Evolutionary conservation across 2,797 vertebrate species (phyloP), one percentile per base, ranked within the genome.

Genomic region (Rhynchotus rufescens): DNA sequence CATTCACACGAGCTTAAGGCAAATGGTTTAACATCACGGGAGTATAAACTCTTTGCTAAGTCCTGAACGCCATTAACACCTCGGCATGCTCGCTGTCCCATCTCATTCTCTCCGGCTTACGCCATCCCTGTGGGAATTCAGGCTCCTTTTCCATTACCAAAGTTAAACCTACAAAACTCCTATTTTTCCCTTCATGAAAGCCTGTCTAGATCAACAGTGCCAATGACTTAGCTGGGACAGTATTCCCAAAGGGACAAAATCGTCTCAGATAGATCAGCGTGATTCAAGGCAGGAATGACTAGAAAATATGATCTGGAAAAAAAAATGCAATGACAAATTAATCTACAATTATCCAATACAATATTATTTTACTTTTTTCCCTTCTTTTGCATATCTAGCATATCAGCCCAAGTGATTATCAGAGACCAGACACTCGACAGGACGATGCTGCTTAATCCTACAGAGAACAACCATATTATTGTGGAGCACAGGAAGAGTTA

Each of bases 261-360:
- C 56, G 66, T 60, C 44, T 60, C 44, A 54, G 57, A 86, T 20
- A 60, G 57, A 87, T 40, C 32, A 45, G 22, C n/a, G 32, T 1
- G 23, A 92, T 49, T 88, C 83, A 67, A 2, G 0, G 13, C 36
- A 52, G 19, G 84, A 91, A 65, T 71, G 60, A 61, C 75, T 65
- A 51, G 82, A 66, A 20, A 60, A 88, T 64, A 80, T 0, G 8
- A 71, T 89, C 80, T 87, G 66, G 17, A 74, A 61, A 75, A 84
- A 49, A 89, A 11, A 67, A 81, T 74, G 68, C 77, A 67, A 76
- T 56, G 57, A 59, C 65, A 89, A 86, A 88, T 78, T 92, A 71
- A 84, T 76, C 82, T 79, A 77, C 49, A 57, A 68, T 23, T 88
- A 87, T 25, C 60, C 61, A 89, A 61, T 86, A 86, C 19, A 73